phyloP scores from a whole-genome alignment of 2,888 invertebrate species.

The Meandrusa payeni region DNA sequence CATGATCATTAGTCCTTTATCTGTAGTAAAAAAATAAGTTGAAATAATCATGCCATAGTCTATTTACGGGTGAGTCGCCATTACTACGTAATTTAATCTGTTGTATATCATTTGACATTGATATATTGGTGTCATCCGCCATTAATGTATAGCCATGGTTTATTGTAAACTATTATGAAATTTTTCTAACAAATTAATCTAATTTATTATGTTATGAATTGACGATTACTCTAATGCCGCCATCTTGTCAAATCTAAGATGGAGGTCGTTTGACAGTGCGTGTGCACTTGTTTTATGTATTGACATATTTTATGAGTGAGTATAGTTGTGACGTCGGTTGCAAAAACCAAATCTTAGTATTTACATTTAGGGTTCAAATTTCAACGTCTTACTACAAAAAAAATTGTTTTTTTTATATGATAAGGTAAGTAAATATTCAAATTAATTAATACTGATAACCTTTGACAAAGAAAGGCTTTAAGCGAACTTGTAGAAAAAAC shows the following conservation, averaged over 20 bases:
- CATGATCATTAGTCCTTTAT: too few species aligned
- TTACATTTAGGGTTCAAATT: conserved; percentile 1
- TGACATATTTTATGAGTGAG: conserved; percentile 8
- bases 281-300: background rate
- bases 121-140: conserved; percentile 3
- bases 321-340: conserved; percentile 9
- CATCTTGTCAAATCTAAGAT: background rate
- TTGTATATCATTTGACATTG: conserved; percentile 1
- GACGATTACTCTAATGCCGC: background rate
- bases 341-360: background rate
- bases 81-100: too few species aligned
- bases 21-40: too few species aligned
- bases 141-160: conserved; percentile 1
- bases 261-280: background rate
- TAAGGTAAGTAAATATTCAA: too few species aligned
- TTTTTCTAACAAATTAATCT: too few species aligned
- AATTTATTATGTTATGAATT: too few species aligned
- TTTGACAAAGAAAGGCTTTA: too few species aligned
- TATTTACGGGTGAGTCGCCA: too few species aligned
- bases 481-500: too few species aligned
- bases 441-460: too few species aligned
- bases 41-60: too few species aligned
- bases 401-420: too few species aligned
- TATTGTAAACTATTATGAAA: background rate
- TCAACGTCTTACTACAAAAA: background rate